A percentile compares a stretch with the other conserved stretches of the same genome.
Evolutionary conservation across 2,113 vertebrate species (phyloP).

Genomic region (Baryphthengus martii): DNA sequence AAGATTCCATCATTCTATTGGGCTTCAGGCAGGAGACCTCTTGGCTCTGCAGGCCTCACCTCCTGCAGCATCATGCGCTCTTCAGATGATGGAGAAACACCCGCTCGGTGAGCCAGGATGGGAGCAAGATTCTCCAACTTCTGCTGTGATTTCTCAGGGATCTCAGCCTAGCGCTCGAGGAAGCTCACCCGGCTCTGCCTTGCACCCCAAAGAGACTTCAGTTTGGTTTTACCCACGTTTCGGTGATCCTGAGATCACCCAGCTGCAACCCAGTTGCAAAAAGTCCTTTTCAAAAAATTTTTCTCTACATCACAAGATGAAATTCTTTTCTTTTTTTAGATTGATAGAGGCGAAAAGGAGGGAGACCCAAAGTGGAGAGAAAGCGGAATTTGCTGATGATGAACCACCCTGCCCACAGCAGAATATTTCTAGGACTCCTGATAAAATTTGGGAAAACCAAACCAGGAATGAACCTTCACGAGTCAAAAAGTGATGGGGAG

Average conservation of each 20-base stretch:
- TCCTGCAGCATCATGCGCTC: neutral
- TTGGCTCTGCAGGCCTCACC: neutral
- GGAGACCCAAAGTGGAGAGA: neutral
- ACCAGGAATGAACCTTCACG: neutral
- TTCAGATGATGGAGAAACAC: fast-evolving
- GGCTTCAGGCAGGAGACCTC: neutral
- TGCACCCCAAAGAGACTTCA: neutral
- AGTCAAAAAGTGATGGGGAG: neutral
- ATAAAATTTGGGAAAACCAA: neutral
- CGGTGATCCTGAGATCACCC: neutral
- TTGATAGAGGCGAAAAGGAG: neutral
- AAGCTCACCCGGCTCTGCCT: neutral
- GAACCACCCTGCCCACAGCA: neutral
- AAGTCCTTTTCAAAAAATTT: neutral
- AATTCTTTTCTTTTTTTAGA: neutral
- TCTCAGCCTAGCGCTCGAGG: neutral
- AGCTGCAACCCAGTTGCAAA: neutral
- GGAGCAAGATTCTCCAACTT: neutral
- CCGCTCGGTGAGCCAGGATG: fast-evolving
- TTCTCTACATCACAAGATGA: neutral
- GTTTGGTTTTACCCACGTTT: neutral
- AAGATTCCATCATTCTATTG: neutral
- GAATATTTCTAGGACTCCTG: neutral
- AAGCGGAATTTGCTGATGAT: neutral
- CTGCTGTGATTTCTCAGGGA: fast-evolving